phyloP scores from a whole-genome alignment of 1,140 invertebrate species.

The Cardiocondyla obscurior region DNA sequence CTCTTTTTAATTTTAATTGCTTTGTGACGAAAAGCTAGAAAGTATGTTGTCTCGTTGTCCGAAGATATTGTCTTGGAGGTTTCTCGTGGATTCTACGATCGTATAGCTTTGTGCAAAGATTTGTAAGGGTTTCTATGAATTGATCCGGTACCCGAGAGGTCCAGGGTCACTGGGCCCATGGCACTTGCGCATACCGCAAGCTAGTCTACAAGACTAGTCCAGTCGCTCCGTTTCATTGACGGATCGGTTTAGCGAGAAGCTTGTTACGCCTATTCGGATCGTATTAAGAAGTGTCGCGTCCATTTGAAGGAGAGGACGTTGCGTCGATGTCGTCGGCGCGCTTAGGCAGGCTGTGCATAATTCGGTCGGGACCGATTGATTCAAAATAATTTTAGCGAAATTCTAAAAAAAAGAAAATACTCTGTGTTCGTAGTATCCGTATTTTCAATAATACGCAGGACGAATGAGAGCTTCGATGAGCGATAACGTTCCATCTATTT shows the following conservation, averaged over 20 bases:
- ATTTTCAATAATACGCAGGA: background rate
- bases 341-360: background rate
- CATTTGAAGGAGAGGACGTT: constrained; percentile 22
- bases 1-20: background rate
- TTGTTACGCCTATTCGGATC: constrained; percentile 57
- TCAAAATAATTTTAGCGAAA: constrained; percentile 21
- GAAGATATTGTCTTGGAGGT: constrained; percentile 1
- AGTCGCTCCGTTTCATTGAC: constrained; percentile 79
- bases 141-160: constrained; percentile 75
- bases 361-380: background rate
- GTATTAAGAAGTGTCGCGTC: constrained; percentile 21
- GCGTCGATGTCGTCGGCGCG: background rate
- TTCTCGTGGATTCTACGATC: constrained; percentile 49
- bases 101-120: background rate
- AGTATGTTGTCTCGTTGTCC: background rate
- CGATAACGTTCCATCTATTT: constrained; percentile 5
- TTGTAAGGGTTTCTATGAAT: constrained; percentile 36
- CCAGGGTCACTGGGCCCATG: constrained; percentile 81
- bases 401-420: constrained; percentile 38
- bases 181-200: constrained; percentile 83
- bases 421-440: constrained; percentile 38
- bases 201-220: constrained; percentile 83
- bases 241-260: constrained; percentile 63
- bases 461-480: background rate
- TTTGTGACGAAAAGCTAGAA: background rate